Evolutionary conservation across 2,888 invertebrate species (phyloP), one percentile per base, ranked within the genome.

Genomic region (Hemaris fuciformis): DNA sequence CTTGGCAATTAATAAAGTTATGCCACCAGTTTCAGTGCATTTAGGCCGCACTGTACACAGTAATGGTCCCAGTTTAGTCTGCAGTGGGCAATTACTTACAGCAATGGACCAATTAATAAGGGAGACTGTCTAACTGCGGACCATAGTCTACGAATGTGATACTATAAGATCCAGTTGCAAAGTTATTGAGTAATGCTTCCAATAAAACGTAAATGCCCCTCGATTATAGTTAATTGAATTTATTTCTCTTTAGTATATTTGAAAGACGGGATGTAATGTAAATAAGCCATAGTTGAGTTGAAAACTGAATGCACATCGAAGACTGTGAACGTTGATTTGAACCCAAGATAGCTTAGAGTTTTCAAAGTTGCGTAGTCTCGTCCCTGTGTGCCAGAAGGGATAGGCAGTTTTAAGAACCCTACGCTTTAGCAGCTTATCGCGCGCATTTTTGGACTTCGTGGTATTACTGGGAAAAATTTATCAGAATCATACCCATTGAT

Each of bases 71-170:
- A 79, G 80, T 77, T 59, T 79, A 77, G 75, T 68, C 75, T 75
- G 66, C 74, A 71, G 75, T 66, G 76, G 70, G 79, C 74, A 79
- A 81, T 81, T 81, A 81, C 77, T 81, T 80, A 81, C 80, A 74
- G 72, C 81, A 80, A 81, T 80, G 73, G 82, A 67, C 79, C 82
- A 79, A 81, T 81, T 81, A 81, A 79, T 75, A 80, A 74, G 61
- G 68, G 72, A 77, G 75, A 74, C 72, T 66, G 75, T 69, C 72
- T 80, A 74, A 76, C 75, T 80, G 70, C 70, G 62, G 62, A 65
- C 72, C 64, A 67, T 69, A 61, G 60, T 69, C 67, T 74, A 71
- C 66, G 67, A 78, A 72, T 75, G 67, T 66, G 69, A 71, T 75
- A 70, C 67, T 69, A 61, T 67, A 66, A 70, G 68, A 67, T 65